Evolutionary conservation across 64 coral and sea anemone genomes (phyloP).

Genomic region (Dendronephthya gigantea): DNA sequence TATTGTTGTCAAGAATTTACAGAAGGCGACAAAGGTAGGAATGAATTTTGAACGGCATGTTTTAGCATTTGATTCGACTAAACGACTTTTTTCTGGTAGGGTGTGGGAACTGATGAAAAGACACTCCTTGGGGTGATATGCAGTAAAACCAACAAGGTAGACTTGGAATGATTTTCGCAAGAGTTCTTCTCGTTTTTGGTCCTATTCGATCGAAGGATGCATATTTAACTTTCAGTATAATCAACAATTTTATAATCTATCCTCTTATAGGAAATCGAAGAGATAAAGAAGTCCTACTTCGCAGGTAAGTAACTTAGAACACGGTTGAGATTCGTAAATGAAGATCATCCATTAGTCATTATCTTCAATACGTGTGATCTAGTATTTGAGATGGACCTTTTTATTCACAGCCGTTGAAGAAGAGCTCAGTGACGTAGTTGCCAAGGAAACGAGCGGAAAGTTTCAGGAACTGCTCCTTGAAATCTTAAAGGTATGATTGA

Average conservation of each 20-base stretch:
- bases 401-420: constrained; percentile 33
- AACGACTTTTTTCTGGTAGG: background rate
- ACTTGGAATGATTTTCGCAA: background rate
- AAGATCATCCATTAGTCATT: too few species aligned
- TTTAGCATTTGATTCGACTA: background rate
- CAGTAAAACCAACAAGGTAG: background rate
- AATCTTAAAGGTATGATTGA: constrained; percentile 9
- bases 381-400: background rate
- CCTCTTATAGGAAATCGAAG: constrained; percentile 35
- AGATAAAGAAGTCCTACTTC: constrained; percentile 38
- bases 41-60: background rate
- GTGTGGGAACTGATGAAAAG: background rate
- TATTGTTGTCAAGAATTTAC: constrained; percentile 26
- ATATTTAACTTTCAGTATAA: too few species aligned
- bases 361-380: too few species aligned
- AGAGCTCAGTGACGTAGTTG: background rate
- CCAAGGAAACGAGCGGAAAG: constrained; percentile 16
- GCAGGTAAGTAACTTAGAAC: constrained; percentile 3
- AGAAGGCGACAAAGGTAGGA: constrained; percentile 50
- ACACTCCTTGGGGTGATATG: background rate
- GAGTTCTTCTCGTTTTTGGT: too few species aligned
- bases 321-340: too few species aligned
- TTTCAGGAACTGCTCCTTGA: constrained; percentile 6
- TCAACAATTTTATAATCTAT: too few species aligned
- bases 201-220: too few species aligned